phyloP scores from a whole-genome alignment of 2,888 invertebrate species.

The Acrobasis repandana region DNA sequence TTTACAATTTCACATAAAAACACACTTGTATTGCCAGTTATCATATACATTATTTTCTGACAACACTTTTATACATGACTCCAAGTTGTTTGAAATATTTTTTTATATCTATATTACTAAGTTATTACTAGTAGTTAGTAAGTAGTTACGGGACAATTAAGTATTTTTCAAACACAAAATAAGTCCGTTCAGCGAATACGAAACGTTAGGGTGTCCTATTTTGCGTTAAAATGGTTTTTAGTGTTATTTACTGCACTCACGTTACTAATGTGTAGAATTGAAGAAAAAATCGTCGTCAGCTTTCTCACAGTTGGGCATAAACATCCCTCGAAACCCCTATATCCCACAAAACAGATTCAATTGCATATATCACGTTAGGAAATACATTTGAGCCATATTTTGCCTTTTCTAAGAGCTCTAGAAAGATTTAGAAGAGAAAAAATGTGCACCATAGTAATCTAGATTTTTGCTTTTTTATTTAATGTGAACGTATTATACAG shows the following conservation, averaged over 20 bases:
- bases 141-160: no score
- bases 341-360: background rate
- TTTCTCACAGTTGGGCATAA: no score
- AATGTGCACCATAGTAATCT: background rate
- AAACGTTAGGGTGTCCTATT: no score
- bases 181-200: no score
- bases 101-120: background rate
- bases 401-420: background rate
- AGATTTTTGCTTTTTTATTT: background rate
- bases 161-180: no score
- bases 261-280: no score
- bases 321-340: no score
- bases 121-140: no score
- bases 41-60: background rate
- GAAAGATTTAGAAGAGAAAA: background rate
- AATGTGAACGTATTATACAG: background rate
- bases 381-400: background rate
- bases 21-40: background rate
- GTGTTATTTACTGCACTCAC: no score
- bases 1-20: constrained; percentile 1
- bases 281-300: no score
- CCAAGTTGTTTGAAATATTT: no score
- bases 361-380: background rate
- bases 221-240: no score
- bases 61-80: background rate